A percentile compares a stretch with the other conserved stretches of the same genome.
These are phyloP conservation scores for Tachysurus vachellii DNA, from an alignment of 2,113 vertebrate genomes.

Conservation along the genomic window DNA sequence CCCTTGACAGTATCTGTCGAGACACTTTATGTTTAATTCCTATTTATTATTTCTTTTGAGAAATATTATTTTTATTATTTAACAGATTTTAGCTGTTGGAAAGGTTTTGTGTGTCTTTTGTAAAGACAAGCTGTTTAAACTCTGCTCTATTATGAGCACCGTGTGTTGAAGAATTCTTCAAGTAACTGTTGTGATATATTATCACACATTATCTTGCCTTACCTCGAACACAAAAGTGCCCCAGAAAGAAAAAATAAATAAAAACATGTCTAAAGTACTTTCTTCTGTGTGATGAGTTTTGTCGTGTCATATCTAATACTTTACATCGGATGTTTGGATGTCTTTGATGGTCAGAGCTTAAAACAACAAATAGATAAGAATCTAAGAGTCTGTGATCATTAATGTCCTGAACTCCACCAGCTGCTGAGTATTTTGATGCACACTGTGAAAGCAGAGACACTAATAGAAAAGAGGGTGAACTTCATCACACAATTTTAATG, in stretches of 20 bases:
- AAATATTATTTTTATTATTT: not conserved
- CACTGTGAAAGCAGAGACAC: not conserved
- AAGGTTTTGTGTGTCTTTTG: constrained; percentile 9
- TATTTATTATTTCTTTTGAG: constrained; percentile 12
- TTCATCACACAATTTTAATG: not conserved
- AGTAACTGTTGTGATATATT: not conserved
- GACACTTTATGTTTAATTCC: not conserved
- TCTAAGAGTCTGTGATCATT: not conserved
- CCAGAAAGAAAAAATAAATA: not conserved
- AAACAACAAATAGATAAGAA: not conserved
- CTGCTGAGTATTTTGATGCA: not conserved
- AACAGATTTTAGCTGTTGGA: not conserved
- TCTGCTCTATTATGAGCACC: constrained; percentile 2
- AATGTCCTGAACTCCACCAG: not conserved
- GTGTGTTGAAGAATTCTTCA: constrained; percentile 15
- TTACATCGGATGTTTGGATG: not conserved
- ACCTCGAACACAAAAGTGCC: not conserved
- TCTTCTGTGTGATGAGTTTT: not conserved
- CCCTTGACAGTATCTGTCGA: constrained; percentile 10
- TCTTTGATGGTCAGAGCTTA: not conserved
- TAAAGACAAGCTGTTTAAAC: constrained; percentile 15
- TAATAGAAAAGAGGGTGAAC: not conserved
- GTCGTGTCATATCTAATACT: not conserved
- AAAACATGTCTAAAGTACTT: not conserved
- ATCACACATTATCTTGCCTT: not conserved